A percentile compares a stretch with the other conserved stretches of the same genome.
phyloP scores from a whole-genome alignment of 2,113 vertebrate genomes.

The Rafetus swinhoei region DNA sequence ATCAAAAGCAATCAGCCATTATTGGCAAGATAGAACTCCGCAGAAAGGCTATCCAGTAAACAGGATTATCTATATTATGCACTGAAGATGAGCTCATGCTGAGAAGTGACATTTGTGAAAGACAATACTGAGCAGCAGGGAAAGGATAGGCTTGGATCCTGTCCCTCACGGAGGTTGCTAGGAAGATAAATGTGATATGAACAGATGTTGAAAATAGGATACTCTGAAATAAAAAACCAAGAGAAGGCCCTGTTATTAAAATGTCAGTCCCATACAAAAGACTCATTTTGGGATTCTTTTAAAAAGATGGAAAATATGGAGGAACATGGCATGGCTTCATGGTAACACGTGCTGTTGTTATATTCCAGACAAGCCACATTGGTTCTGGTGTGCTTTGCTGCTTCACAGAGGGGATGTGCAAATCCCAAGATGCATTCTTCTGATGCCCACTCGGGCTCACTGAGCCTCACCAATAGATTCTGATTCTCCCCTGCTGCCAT shows the following conservation, averaged over 20 bases:
- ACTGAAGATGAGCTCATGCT: not conserved
- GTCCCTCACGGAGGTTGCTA: not conserved
- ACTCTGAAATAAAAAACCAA: not conserved
- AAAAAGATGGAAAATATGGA: not conserved
- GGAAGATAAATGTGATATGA: not conserved
- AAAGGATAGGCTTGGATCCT: not conserved
- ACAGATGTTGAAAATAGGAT: not conserved
- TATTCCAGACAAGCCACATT: not conserved
- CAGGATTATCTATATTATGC: not conserved
- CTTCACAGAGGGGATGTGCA: not conserved
- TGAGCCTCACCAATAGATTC: not conserved
- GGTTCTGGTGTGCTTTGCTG: rapidly evolving
- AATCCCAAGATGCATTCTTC: not conserved
- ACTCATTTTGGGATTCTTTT: rapidly evolving
- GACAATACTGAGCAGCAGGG: not conserved
- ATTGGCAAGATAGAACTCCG: not conserved
- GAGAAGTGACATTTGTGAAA: not conserved
- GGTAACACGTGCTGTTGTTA: rapidly evolving
- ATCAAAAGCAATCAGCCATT: not conserved
- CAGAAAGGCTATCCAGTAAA: not conserved
- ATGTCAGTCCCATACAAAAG: not conserved
- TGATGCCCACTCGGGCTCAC: not conserved
- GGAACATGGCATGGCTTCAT: not conserved
- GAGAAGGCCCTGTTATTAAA: not conserved
- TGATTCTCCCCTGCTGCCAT: not conserved